Conservation (phyloP, 2,888 invertebrate genomes). For the Scaptomyza tumidula region DNA sequence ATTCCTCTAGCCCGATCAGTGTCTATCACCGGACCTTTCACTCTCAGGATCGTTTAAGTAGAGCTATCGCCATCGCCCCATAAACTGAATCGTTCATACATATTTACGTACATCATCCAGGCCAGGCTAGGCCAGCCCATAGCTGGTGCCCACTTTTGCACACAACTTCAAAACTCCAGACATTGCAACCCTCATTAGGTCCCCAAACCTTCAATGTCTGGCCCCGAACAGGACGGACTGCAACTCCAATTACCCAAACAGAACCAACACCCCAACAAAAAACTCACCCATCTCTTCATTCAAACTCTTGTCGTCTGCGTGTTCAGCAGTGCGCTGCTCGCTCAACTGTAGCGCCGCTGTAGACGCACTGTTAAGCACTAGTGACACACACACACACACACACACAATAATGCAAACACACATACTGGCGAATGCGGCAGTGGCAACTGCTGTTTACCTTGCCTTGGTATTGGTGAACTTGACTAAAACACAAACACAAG, state of each 20-base stretch:
- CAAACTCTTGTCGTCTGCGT: constrained; percentile 23
- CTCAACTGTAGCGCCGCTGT: constrained; percentile 64
- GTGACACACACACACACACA: constrained; percentile 38
- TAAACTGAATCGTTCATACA: constrained; percentile 1
- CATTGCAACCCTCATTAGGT: constrained; percentile 72
- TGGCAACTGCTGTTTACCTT: constrained; percentile 43
- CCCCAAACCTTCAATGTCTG: constrained; percentile 59
- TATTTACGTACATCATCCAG: constrained; percentile 21
- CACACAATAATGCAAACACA: constrained; percentile 1
- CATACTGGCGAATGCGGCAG: constrained; percentile 4
- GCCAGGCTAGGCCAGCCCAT: constrained; percentile 8
- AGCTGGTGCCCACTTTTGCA: constrained; percentile 39
- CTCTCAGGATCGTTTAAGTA: constrained; percentile 48
- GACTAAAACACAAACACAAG: constrained; percentile 57
- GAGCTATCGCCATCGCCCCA: constrained; percentile 7
- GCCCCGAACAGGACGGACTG: constrained; percentile 43
- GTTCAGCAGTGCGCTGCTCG: constrained; percentile 58
- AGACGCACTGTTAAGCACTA: constrained; percentile 61
- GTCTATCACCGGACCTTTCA: constrained; percentile 49
- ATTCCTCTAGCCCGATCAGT: neutral
- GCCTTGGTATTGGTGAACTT: constrained; percentile 78
- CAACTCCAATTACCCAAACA: constrained; percentile 57
- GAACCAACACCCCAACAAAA: constrained; percentile 12
- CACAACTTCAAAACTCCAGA: constrained; percentile 58
- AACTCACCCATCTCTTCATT: constrained; percentile 5